These are phyloP conservation scores for Trachelus iudaicus DNA, from an alignment of 2,888 invertebrate genomes.

Conservation along the genomic window DNA sequence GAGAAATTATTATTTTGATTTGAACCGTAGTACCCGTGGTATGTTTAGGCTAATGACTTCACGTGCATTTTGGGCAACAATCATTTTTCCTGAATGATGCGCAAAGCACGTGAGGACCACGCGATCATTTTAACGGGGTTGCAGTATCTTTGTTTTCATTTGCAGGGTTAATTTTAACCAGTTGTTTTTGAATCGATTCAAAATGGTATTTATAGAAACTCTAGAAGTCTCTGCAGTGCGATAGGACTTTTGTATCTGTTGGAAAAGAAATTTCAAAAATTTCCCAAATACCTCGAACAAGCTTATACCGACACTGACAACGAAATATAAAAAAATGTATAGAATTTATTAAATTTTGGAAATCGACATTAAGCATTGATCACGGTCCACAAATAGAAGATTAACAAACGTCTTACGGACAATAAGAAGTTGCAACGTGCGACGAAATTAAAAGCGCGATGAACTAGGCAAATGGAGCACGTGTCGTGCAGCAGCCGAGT, in stretches of 20 bases:
- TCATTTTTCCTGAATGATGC: not conserved
- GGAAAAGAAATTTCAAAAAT: not conserved
- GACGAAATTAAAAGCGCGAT: conserved; percentile 9
- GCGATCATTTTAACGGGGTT: not conserved
- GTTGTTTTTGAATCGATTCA: not conserved
- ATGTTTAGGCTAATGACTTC: not conserved
- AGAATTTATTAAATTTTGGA: not conserved
- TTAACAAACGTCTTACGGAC: not conserved
- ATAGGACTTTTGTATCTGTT: not conserved
- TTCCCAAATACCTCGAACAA: not conserved
- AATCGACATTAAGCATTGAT: not conserved
- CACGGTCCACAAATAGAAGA: not conserved
- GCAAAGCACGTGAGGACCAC: not conserved
- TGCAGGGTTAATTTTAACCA: not conserved
- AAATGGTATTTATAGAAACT: not conserved
- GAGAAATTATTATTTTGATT: not conserved
- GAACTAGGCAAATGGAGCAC: conserved; percentile 29
- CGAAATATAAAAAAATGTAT: not conserved
- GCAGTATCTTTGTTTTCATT: not conserved
- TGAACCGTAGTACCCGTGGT: not conserved
- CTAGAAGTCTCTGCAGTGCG: not conserved
- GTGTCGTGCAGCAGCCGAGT: conserved; percentile 13
- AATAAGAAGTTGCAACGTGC: not conserved
- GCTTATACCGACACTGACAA: not conserved
- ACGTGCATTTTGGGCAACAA: not conserved